Evolutionary conservation across 2,113 vertebrate genomes (phyloP).

Genomic region (Columba livia): DNA sequence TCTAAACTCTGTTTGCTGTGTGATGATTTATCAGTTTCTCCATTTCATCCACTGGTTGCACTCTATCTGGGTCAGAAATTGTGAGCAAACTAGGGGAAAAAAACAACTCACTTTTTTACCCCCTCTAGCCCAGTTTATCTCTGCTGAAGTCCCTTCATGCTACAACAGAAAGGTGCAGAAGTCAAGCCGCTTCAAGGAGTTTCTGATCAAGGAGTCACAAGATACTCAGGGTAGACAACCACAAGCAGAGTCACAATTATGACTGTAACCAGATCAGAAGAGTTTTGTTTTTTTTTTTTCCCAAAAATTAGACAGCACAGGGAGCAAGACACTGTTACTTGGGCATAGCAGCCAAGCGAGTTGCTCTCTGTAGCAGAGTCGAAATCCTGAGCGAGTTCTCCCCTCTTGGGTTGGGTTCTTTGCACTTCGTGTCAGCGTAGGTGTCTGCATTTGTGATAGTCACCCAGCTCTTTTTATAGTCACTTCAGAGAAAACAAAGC

Average conservation of each 20-base stretch:
- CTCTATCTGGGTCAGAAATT: not conserved
- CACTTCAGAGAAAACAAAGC: not conserved
- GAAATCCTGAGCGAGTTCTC: rapidly evolving
- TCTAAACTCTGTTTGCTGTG: not conserved
- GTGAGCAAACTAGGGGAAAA: not conserved
- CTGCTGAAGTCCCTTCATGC: not conserved
- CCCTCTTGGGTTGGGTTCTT: not conserved
- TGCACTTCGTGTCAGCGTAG: not conserved
- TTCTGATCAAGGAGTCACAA: not conserved
- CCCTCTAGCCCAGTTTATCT: not conserved
- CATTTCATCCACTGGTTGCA: not conserved
- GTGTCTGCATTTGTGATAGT: not conserved
- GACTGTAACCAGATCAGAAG: not conserved
- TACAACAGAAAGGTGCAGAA: not conserved
- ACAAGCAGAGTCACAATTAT: not conserved
- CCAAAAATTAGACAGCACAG: not conserved
- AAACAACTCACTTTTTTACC: not conserved
- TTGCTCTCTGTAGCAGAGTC: not conserved
- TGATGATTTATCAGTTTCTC: not conserved
- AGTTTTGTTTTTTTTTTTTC: too few species aligned
- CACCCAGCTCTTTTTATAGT: not conserved
- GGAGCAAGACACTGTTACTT: not conserved
- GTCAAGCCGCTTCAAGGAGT: not conserved
- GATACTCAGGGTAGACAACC: too few species aligned
- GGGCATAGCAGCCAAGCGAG: not conserved